Conservation (phyloP, 1,140 invertebrate genomes). For the Dufourea novaeangliae region DNA sequence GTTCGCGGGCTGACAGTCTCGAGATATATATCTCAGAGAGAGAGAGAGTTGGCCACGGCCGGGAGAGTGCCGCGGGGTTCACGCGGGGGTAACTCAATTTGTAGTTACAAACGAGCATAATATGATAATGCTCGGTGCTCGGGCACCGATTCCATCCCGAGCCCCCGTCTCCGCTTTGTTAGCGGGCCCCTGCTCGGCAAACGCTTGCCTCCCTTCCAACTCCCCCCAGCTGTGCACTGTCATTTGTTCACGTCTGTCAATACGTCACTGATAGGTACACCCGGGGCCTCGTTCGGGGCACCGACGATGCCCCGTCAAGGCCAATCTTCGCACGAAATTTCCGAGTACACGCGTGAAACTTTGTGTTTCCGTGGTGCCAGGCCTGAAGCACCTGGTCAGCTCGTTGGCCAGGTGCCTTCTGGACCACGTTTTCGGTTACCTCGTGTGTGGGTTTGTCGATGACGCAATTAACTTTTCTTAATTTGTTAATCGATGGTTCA, state of each 20-base stretch:
- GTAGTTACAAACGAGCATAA: conserved; percentile 81
- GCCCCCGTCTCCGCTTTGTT: conserved; percentile 64
- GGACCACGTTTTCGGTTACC: too few species aligned
- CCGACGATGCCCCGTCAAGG: conserved; percentile 33
- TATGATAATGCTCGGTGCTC: conserved; percentile 77
- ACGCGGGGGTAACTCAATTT: conserved; percentile 80
- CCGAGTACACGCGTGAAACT: neutral
- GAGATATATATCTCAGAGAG: conserved; percentile 62
- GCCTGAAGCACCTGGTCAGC: neutral
- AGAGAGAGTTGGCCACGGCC: conserved; percentile 24
- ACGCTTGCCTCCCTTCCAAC: conserved; percentile 59
- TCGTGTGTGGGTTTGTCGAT: neutral
- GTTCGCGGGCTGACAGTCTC: conserved; percentile 60
- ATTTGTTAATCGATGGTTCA: too few species aligned
- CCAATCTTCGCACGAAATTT: conserved; percentile 40
- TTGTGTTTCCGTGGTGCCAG: neutral
- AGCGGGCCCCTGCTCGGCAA: conserved; percentile 33
- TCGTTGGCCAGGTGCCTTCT: neutral
- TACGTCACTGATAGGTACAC: conserved; percentile 69
- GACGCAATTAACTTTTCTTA: neutral
- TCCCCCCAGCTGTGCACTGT: conserved; percentile 71
- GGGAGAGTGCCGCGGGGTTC: conserved; percentile 54
- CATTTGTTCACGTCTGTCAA: conserved; percentile 80
- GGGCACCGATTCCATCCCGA: conserved; percentile 46
- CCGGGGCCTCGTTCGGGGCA: conserved; percentile 42